These are phyloP conservation scores for Sorex fumeus DNA, from an alignment of 2,113 vertebrate genomes.

Conservation along the genomic window DNA sequence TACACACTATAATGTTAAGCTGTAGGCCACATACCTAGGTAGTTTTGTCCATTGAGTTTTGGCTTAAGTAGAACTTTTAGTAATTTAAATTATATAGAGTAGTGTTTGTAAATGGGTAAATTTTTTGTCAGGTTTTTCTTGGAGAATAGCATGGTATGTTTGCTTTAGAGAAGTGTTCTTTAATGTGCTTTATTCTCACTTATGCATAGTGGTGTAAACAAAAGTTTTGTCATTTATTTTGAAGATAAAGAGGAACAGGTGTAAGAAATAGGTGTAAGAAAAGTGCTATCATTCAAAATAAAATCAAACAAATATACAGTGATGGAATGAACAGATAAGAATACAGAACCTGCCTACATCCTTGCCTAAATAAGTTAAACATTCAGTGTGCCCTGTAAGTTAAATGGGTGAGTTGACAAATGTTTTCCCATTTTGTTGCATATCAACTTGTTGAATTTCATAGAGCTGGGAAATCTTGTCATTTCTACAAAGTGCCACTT, in stretches of 20 bases:
- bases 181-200: conserved; percentile 50
- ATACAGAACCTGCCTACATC: not conserved
- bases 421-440: conserved; percentile 59
- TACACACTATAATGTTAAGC: conserved; percentile 37
- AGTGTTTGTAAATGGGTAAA: conserved; percentile 8
- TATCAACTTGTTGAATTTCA: conserved; percentile 58
- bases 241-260: conserved; percentile 49
- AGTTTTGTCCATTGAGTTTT: conserved; percentile 51
- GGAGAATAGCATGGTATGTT: conserved; percentile 36
- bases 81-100: conserved; percentile 37
- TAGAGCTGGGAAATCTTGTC: conserved; percentile 50
- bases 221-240: conserved; percentile 56
- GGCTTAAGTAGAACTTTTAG: conserved; percentile 12
- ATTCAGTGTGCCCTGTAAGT: not conserved
- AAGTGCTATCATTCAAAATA: conserved; percentile 54
- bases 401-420: conserved; percentile 32
- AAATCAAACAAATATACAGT: not conserved
- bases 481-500: conserved; percentile 30
- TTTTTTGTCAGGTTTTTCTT: conserved; percentile 59
- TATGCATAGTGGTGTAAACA: conserved; percentile 7
- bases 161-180: not conserved
- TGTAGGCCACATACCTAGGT: not conserved
- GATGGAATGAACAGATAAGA: conserved; percentile 33
- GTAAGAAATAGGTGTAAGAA: conserved; percentile 57
- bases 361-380: conserved; percentile 36